Conservation (phyloP, 1,140 invertebrate species). For the Scaptodrosophila lebanonensis region DNA sequence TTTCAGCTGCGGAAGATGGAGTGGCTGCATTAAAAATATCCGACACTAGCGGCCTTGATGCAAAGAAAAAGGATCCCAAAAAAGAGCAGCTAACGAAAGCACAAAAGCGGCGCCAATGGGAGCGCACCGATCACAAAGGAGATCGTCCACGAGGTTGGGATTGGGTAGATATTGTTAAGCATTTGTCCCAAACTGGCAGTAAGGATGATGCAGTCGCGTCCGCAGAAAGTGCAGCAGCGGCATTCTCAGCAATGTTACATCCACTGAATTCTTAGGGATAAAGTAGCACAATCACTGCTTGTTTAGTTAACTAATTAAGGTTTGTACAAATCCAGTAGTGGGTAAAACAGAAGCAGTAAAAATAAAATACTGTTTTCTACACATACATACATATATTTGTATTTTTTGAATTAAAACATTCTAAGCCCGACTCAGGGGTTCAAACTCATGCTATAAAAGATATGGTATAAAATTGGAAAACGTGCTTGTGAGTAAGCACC, state of each 20-base stretch:
- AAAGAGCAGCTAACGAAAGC: conserved; percentile 93
- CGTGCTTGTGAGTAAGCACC: too few species aligned
- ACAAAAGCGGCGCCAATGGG: conserved; percentile 93
- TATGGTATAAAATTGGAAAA: too few species aligned
- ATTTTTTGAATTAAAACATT: too few species aligned
- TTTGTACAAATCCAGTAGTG: conserved; percentile 12
- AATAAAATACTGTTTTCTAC: too few species aligned
- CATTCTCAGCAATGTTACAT: conserved; percentile 29
- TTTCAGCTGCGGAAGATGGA: conserved; percentile 43
- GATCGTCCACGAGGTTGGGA: conserved; percentile 92
- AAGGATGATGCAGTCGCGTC: conserved; percentile 54
- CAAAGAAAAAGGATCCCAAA: conserved; percentile 81
- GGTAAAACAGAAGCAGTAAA: conserved; percentile 32
- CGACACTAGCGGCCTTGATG: conserved; percentile 61
- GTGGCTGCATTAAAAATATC: conserved; percentile 63
- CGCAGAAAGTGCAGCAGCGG: conserved; percentile 29
- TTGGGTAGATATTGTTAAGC: conserved; percentile 97
- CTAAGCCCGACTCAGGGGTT: too few species aligned
- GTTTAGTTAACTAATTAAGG: conserved; percentile 21
- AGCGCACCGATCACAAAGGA: conserved; percentile 87
- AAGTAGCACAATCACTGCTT: background rate
- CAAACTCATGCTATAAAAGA: too few species aligned
- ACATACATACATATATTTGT: too few species aligned
- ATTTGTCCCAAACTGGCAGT: conserved; percentile 86
- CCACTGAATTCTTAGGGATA: conserved; percentile 39